Evolutionary conservation across 2,888 invertebrate genomes (phyloP).

Genomic region (Boloria euphrosyne): DNA sequence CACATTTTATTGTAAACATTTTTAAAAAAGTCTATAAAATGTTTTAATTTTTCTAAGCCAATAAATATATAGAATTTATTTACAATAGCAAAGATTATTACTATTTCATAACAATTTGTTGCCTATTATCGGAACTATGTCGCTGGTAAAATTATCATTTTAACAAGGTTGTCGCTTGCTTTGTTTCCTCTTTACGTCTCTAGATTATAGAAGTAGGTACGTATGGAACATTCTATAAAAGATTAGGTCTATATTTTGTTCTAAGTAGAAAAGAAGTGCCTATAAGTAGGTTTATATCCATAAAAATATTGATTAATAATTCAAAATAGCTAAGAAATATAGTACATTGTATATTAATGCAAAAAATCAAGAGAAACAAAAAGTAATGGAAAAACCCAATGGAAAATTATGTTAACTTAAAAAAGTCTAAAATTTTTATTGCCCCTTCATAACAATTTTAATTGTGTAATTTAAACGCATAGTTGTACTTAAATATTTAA

Average conservation of each 20-base stretch:
- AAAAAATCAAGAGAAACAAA: no score
- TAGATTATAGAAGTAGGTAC: background rate
- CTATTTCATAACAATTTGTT: background rate
- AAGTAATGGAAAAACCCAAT: no score
- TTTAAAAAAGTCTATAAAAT: background rate
- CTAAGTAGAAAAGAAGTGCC: background rate
- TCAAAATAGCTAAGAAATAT: no score
- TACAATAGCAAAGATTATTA: background rate
- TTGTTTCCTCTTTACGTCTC: slow-evolving; percentile 32
- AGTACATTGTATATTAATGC: no score
- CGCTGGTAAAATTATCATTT: slow-evolving; percentile 31
- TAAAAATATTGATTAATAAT: no score
- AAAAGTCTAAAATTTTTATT: no score
- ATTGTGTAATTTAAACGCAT: no score
- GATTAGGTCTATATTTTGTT: background rate
- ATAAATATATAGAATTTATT: background rate
- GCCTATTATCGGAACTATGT: slow-evolving; percentile 16
- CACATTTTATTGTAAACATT: background rate
- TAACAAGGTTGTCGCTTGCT: slow-evolving; percentile 30
- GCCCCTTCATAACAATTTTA: no score
- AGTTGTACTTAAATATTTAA: no score
- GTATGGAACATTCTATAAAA: slow-evolving; percentile 4
- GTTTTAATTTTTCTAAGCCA: background rate
- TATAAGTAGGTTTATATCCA: no score
- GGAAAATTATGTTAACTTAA: no score